Evolutionary conservation across 2,113 vertebrate genomes (phyloP), one percentile per base, ranked within the genome.

Genomic region (Crotalus viridis): DNA sequence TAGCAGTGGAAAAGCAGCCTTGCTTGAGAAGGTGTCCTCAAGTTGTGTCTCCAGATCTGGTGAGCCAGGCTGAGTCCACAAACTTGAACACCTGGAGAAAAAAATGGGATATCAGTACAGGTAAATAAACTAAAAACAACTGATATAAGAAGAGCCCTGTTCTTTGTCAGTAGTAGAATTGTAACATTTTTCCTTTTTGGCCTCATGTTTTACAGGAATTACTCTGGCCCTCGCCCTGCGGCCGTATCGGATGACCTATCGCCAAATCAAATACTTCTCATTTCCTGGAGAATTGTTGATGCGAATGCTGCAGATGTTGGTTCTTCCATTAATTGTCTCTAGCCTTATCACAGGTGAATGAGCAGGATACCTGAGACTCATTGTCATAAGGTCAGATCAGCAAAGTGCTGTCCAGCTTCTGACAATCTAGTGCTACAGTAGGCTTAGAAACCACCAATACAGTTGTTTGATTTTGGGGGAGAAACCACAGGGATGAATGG

Each of bases 281-380:
- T 99, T 99, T 94, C 99, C 99, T 0, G 99, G 99, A 0, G 99
- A 99, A 96, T 97, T 99, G 48, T 98, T 99, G n/a, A 99, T 99
- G 99, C 98, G 99, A 61, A 99, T 99, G 99, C 96, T 99, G 15
- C 98, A 99, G 97, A 99, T 99, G 99, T 92, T 99, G 95, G 99
- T 99, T 74, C 96, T 99, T 55, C 99, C 99, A 0, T 98, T 99
- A 86, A 99, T 99, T 21, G 97, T 99, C 93, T 99, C 99, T 94
- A 99, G 99, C 96, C 97, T 99, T 90, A 98, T 99, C 94, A 99
- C 99, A 98, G 99, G 99, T 99, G 94, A 96, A 22, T 81, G 74
- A 43, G 17, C n/a, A 81, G 74, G 98, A 57, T 26, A 4, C 12
- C 24, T 15, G 21, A 92, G 12, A 69, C 69, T 64, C 86, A 0